Percentiles rank a stretch among this genome's conserved stretches.
Evolutionary conservation across 2,888 invertebrate genomes (phyloP).

Genomic region (Gymnoscelis rufifasciata): DNA sequence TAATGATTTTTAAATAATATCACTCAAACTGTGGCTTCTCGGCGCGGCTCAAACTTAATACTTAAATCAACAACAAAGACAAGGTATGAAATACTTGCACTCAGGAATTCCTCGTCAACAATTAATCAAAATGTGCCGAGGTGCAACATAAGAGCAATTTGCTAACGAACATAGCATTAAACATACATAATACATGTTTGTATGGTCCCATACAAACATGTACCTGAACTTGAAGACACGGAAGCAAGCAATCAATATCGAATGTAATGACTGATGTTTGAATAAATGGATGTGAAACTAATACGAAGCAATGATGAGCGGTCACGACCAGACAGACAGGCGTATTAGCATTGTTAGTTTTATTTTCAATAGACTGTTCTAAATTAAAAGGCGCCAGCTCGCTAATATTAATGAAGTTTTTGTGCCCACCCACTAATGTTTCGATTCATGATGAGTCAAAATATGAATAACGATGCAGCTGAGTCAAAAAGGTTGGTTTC

Average conservation of each 20-base stretch:
- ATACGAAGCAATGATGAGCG: slow-evolving; percentile 53
- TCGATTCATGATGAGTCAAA: slow-evolving; percentile 3
- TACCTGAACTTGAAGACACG: slow-evolving; percentile 35
- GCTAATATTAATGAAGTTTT: slow-evolving; percentile 28
- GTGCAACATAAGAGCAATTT: slow-evolving; percentile 33
- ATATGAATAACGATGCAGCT: neutral
- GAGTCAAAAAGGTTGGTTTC: neutral
- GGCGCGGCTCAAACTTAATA: too few species aligned
- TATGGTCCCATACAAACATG: slow-evolving; percentile 10
- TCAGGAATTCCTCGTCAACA: slow-evolving; percentile 17
- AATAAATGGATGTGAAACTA: slow-evolving; percentile 50
- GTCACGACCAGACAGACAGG: slow-evolving; percentile 53
- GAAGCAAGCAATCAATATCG: slow-evolving; percentile 72
- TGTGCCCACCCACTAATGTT: slow-evolving; percentile 18
- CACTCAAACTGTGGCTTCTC: too few species aligned
- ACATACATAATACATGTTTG: slow-evolving; percentile 1
- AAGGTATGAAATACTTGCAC: too few species aligned
- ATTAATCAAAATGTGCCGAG: slow-evolving; percentile 22
- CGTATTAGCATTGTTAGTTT: slow-evolving; percentile 67
- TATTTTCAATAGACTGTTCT: slow-evolving; percentile 51
- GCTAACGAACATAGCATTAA: slow-evolving; percentile 35
- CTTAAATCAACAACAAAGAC: too few species aligned
- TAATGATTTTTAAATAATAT: too few species aligned
- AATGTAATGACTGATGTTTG: slow-evolving; percentile 56
- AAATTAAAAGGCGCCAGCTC: slow-evolving; percentile 33